Evolutionary conservation across 1,140 invertebrate genomes (phyloP), one percentile per base, ranked within the genome.

Genomic region (Mizuhopecten yessoensis): DNA sequence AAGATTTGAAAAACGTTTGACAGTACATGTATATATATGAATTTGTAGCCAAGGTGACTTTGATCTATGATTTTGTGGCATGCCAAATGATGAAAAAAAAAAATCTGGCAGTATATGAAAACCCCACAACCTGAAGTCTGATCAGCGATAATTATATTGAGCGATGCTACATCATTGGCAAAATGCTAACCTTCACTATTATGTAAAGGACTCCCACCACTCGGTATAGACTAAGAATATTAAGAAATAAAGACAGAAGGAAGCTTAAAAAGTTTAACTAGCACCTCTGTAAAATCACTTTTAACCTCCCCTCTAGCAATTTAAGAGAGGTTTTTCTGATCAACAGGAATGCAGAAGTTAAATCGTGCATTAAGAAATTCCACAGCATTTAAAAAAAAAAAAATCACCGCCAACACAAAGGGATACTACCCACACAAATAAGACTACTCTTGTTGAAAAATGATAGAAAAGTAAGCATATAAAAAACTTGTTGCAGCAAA

Each of bases 381-480:
- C n/a, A 29, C 11, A 5, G 57, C 57, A 75, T 75, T 75, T 75
- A n/a, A 29, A 75, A 17, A 5, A 75, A 75, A 75, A 17, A 75
- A 23, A 75, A 75, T 29, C 57, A 75, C 57, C n/a, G n/a, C n/a
- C 17, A n/a, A n/a, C 5, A n/a, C 57, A 75, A 75, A 5, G n/a
- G 57, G 17, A 75, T 29, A 29, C 57, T 75, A 75, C 57, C 57
- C 57, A 75, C n/a, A 75, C n/a, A 75, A 7, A 13, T 39, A 13
- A 75, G 57, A 75, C 57, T 75, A 75, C 57, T 5, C 45, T 49
- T 49, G 57, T 75, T 75, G 57, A n/a, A 75, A 49, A 75, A 75
- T 45, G 42, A 45, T 45, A 75, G n/a, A 75, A 75, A 75, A 75
- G 3, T 29, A 75, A 75, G 57, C 57, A 7, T n/a, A 75, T 3